Evolutionary conservation across 2,888 invertebrate species (phyloP).

Genomic region (Drosophila mercatorum): DNA sequence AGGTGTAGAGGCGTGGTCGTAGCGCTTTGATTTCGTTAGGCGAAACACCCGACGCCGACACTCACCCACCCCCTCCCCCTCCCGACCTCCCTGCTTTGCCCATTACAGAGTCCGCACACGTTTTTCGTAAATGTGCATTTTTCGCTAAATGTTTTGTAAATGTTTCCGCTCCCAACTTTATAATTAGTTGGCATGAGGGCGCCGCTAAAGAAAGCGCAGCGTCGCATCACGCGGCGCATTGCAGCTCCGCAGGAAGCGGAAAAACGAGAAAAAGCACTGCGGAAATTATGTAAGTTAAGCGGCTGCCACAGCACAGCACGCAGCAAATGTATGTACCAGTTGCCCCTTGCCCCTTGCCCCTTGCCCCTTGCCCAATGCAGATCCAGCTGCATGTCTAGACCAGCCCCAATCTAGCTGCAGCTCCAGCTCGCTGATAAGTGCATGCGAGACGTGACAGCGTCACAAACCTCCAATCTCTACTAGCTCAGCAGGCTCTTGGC

Average conservation of each 20-base stretch:
- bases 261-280: conserved; percentile 50
- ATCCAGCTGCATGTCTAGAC: background rate
- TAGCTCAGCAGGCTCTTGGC: background rate
- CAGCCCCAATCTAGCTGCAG: background rate
- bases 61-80: background rate
- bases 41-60: conserved; percentile 17
- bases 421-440: conserved; percentile 10
- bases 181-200: conserved; percentile 71
- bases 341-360: background rate
- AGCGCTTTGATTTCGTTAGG: conserved; percentile 65
- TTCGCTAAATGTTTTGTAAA: conserved; percentile 81
- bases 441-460: conserved; percentile 17
- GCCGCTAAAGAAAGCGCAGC: conserved; percentile 44
- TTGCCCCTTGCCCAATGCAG: background rate
- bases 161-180: conserved; percentile 78
- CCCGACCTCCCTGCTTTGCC: background rate
- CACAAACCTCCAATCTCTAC: background rate
- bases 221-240: conserved; percentile 26
- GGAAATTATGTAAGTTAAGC: conserved; percentile 70
- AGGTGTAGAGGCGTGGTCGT: conserved; percentile 18
- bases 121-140: conserved; percentile 76
- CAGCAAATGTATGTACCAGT: conserved; percentile 27
- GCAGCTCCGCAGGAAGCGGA: conserved; percentile 46
- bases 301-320: conserved; percentile 27
- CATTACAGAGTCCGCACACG: conserved; percentile 74